phyloP scores from a whole-genome alignment of 1,140 invertebrate species.

The Calosoma granatense region DNA sequence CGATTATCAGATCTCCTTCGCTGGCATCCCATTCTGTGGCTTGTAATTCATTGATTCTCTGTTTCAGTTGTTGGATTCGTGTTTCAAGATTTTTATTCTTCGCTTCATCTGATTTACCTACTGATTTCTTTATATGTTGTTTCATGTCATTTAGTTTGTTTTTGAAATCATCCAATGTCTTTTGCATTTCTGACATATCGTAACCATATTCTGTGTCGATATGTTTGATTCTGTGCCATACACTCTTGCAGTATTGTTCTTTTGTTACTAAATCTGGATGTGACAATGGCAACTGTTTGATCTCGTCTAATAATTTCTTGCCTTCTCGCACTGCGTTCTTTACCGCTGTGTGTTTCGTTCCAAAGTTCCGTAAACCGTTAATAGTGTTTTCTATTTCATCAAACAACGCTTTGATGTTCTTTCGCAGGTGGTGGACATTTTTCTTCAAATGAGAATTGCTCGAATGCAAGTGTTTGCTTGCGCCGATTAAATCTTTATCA shows the following conservation, averaged over 20 bases:
- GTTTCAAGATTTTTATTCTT: conserved; percentile 11
- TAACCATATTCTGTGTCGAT: conserved; percentile 9
- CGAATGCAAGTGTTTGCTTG: conserved; percentile 8
- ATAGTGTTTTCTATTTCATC: neutral
- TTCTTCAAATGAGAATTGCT: conserved; percentile 4
- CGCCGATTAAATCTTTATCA: neutral
- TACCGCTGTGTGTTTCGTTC: conserved; percentile 22
- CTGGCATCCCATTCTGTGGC: too few species aligned
- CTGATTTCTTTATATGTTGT: conserved; percentile 19
- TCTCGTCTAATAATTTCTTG: conserved; percentile 20
- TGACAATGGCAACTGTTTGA: conserved; percentile 15
- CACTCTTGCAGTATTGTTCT: too few species aligned
- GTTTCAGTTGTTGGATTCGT: conserved; percentile 16
- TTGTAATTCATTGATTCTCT: neutral
- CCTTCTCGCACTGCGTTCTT: conserved; percentile 23
- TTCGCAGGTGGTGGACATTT: conserved; percentile 12
- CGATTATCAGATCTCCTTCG: neutral
- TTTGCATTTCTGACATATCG: conserved; percentile 12
- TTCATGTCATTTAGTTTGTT: conserved; percentile 20
- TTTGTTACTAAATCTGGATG: neutral
- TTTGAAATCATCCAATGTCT: conserved; percentile 18
- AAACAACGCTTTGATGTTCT: neutral
- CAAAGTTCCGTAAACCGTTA: conserved; percentile 22
- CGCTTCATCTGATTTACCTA: conserved; percentile 11
- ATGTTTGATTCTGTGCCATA: too few species aligned